Percentiles rank a stretch among this genome's conserved stretches.
Conservation (phyloP, 1,140 invertebrate species). For the Pissodes strobi region DNA sequence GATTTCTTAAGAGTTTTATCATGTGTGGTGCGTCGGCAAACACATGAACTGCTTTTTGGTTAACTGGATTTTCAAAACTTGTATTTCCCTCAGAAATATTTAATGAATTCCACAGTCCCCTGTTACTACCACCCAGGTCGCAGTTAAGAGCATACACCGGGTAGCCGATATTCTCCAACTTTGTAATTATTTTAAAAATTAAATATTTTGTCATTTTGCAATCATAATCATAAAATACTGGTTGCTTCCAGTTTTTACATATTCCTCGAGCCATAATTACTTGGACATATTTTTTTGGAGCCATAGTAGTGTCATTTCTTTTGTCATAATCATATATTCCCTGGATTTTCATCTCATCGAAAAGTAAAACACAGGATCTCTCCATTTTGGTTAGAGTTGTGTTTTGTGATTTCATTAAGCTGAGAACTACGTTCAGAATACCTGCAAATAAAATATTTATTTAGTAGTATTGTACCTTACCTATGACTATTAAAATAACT, state of each 20-base stretch:
- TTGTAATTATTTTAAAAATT: conserved; percentile 22
- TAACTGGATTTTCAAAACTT: conserved; percentile 28
- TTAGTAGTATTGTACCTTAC: no score
- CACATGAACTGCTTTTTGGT: conserved; percentile 15
- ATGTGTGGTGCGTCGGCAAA: no score
- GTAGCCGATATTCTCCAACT: no score
- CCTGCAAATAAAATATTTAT: conserved; percentile 22
- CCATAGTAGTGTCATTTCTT: conserved; percentile 14
- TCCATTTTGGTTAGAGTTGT: conserved; percentile 22
- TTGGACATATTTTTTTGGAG: conserved; percentile 7
- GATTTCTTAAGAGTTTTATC: no score
- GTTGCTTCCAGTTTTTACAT: conserved; percentile 22
- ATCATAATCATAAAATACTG: no score
- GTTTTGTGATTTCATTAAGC: conserved; percentile 24
- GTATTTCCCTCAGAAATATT: conserved; percentile 29
- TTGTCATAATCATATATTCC: conserved; percentile 12
- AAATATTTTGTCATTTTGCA: conserved; percentile 33
- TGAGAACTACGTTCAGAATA: conserved; percentile 21
- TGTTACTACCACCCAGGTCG: conserved; percentile 26
- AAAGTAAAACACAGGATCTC: no score
- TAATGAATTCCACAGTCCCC: no score
- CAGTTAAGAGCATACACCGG: conserved; percentile 10
- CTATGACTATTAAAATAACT: no score
- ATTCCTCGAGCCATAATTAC: no score
- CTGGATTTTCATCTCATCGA: no score